These are phyloP conservation scores for Amazona vittata DNA, from an alignment of 2,113 vertebrate genomes.

Conservation along the genomic window DNA sequence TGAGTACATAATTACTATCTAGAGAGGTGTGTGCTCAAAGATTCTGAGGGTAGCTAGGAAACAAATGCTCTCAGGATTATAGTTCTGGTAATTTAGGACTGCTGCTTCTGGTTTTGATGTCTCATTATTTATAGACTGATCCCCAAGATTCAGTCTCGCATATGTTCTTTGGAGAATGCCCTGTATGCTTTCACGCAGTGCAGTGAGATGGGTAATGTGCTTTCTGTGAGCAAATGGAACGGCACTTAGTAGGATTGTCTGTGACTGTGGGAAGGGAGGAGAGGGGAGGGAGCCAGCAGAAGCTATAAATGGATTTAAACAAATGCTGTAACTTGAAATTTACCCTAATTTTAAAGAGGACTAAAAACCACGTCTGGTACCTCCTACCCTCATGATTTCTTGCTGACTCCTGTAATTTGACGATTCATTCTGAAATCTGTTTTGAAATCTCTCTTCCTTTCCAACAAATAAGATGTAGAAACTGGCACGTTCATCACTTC, in stretches of 20 bases:
- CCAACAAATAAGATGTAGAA: background rate
- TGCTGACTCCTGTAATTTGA: slow-evolving; percentile 26
- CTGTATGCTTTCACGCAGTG: background rate
- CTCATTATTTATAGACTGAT: background rate
- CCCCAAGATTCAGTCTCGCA: background rate
- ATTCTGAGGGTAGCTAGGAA: slow-evolving; percentile 47
- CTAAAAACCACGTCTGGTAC: background rate
- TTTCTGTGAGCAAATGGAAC: background rate
- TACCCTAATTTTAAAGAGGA: background rate
- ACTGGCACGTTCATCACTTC: background rate
- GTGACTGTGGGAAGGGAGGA: background rate
- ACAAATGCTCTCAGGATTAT: slow-evolving; percentile 40
- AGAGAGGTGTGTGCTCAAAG: slow-evolving; percentile 31
- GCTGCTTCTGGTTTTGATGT: slow-evolving; percentile 7
- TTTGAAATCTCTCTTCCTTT: slow-evolving; percentile 39
- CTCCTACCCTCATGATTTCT: background rate
- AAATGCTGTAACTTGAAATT: background rate
- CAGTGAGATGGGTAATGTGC: background rate
- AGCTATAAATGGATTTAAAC: background rate
- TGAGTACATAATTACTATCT: slow-evolving; percentile 52
- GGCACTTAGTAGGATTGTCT: background rate
- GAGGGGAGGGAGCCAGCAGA: background rate
- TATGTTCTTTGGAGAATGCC: background rate
- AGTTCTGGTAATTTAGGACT: slow-evolving; percentile 24
- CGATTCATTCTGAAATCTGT: slow-evolving; percentile 35